These are phyloP conservation scores for Motacilla alba DNA, from an alignment of 2,113 vertebrate genomes.

Conservation along the genomic window DNA sequence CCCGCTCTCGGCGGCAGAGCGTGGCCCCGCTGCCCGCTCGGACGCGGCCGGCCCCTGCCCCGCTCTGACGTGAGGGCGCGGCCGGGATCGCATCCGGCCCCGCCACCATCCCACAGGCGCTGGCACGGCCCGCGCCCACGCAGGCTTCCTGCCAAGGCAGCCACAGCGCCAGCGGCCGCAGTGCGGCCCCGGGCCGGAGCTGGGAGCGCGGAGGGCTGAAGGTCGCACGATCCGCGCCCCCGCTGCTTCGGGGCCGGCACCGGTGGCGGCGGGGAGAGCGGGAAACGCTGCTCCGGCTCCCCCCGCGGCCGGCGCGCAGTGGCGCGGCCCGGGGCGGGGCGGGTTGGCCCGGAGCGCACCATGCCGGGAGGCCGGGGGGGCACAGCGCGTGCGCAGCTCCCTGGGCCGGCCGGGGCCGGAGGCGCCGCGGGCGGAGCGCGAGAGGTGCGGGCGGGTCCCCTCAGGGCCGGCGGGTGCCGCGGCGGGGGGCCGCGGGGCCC, in stretches of 20 bases:
- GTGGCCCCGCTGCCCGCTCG: too few species aligned
- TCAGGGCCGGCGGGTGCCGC: too few species aligned
- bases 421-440: accelerated
- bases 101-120: background rate
- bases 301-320: background rate
- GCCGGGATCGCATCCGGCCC: background rate
- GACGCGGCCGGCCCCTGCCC: background rate
- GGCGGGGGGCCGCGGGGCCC: background rate
- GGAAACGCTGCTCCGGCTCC: too few species aligned
- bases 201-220: background rate
- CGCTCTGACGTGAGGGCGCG: background rate
- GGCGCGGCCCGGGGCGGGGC: background rate
- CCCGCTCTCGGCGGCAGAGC: background rate
- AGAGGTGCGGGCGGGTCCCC: background rate
- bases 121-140: background rate
- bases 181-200: background rate
- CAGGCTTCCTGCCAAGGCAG: background rate
- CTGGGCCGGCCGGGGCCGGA: background rate
- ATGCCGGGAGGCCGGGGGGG: too few species aligned
- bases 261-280: background rate
- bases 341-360: background rate
- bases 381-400: background rate
- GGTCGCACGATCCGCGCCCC: too few species aligned
- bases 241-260: background rate
- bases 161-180: accelerated